Conservation (phyloP, 2,113 vertebrate genomes). For the Geococcyx californianus region DNA sequence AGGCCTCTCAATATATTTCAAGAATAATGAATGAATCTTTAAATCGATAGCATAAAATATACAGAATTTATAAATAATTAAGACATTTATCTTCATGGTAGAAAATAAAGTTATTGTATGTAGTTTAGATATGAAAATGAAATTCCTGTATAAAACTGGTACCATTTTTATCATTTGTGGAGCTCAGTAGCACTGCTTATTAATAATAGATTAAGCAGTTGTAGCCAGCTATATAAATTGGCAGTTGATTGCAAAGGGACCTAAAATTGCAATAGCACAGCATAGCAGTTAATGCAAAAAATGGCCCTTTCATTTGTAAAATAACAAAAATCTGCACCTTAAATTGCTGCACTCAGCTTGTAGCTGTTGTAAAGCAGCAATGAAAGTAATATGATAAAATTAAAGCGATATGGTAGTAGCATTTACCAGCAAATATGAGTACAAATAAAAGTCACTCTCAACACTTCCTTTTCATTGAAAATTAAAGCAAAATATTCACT, state of each 20-base stretch:
- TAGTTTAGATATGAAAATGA: constrained; percentile 70
- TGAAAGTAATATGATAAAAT: constrained; percentile 45
- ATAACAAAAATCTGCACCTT: constrained; percentile 65
- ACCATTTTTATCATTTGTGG: constrained; percentile 71
- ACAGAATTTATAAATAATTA: constrained; percentile 75
- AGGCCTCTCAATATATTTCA: constrained; percentile 54
- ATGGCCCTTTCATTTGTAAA: constrained; percentile 59
- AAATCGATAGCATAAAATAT: constrained; percentile 63
- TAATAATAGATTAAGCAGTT: constrained; percentile 77
- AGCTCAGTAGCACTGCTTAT: constrained; percentile 68
- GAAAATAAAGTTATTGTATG: constrained; percentile 67
- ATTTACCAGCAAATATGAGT: constrained; percentile 19
- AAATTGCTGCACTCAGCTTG: constrained; percentile 54
- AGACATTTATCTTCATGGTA: constrained; percentile 71
- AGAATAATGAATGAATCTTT: constrained; percentile 68
- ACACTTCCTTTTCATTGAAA: constrained; percentile 38
- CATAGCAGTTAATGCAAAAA: constrained; percentile 69
- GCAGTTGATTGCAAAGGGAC: constrained; percentile 67
- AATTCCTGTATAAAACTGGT: constrained; percentile 66
- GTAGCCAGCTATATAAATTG: constrained; percentile 72
- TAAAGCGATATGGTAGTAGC: not conserved
- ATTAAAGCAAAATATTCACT: constrained; percentile 10
- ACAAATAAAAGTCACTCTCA: not conserved
- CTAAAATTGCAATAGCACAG: constrained; percentile 62
- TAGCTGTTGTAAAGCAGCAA: constrained; percentile 61